Evolutionary conservation across 1,140 invertebrate genomes (phyloP).

Genomic region (Nebria ingens): DNA sequence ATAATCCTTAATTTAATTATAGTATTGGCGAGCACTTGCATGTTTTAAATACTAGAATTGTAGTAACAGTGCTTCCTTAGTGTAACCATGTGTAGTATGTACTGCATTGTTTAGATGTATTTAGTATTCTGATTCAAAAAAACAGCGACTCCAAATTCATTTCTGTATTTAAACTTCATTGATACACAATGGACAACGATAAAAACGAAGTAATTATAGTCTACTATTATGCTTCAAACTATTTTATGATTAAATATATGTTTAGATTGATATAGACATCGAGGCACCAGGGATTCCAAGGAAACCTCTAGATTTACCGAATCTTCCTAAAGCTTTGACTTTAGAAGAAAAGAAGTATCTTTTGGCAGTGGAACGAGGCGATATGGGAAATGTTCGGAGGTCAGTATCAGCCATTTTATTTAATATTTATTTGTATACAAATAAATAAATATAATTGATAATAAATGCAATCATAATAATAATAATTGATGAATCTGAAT

Average conservation of each 20-base stretch:
- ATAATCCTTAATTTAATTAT: slow-evolving; percentile 4
- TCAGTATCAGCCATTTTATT: too few relatives aligned
- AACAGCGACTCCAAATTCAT: neutral
- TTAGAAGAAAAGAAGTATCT: slow-evolving; percentile 78
- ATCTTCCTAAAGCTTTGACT: slow-evolving; percentile 57
- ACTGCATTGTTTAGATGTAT: neutral
- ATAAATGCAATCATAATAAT: too few relatives aligned
- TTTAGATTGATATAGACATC: neutral
- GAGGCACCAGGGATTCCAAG: neutral
- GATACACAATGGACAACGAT: neutral
- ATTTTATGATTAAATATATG: neutral
- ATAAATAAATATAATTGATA: too few relatives aligned
- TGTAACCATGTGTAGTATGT: neutral
- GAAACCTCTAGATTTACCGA: slow-evolving; percentile 34
- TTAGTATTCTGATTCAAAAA: too few relatives aligned
- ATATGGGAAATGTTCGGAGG: slow-evolving; percentile 67
- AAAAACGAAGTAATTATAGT: neutral
- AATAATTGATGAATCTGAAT: too few relatives aligned
- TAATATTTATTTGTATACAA: too few relatives aligned
- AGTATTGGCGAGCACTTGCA: neutral
- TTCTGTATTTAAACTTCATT: neutral
- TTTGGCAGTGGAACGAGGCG: slow-evolving; percentile 72
- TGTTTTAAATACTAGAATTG: neutral
- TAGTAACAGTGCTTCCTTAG: neutral
- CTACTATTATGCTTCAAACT: too few relatives aligned